Base-by-base conservation (phyloP, 2,888 invertebrate species). In the Rhogogaster chlorosoma region DNA sequence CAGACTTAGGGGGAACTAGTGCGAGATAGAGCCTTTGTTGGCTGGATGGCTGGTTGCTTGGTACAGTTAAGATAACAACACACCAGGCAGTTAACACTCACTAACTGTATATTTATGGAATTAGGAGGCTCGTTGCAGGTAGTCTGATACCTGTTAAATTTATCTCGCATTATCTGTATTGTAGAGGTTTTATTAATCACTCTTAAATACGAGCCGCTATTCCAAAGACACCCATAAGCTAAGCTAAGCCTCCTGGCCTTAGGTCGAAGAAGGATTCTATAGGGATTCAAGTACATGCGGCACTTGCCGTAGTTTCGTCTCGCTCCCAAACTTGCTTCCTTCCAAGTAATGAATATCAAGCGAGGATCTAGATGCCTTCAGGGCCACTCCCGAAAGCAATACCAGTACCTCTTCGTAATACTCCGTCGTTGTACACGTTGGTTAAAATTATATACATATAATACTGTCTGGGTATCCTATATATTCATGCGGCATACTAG, bases 81-180 rank as follows among this genome's bases (percentile, higher is more conserved):
- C 26, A 38, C 36, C 45, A 53, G 38, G 49, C 84, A 80, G 84
- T 85, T 78, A 85, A 85, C 70, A 70, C 84, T 82, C 70, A 26
- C 82, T n/a, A 77, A 61, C 77, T 78, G 84, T 78, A 49, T 84
- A 84, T 84, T 84, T 84, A 84, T 78, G 84, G 84, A 80, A 80
- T n/a, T 45, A 45, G 45, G n/a, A 61, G 80, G 22, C 61, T 36
- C 32, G 29, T 26, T 73, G 73, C 42, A 22, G 77, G 77, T 15
- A 12, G 49, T n/a, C 77, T 49, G 49, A 80, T 80, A 38, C 80
- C 61, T 61, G 80, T 80, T 80, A 10, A 36, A 78, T 80, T 80
- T 80, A 80, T 80, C 80, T 57, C 12, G n/a, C 80, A 61, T n/a
- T 53, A 80, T 80, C 80, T 80, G 26, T 61, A 61, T 61, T 57